Conservation (phyloP, 1,140 invertebrate genomes). For the Leptopilina boulardi region DNA sequence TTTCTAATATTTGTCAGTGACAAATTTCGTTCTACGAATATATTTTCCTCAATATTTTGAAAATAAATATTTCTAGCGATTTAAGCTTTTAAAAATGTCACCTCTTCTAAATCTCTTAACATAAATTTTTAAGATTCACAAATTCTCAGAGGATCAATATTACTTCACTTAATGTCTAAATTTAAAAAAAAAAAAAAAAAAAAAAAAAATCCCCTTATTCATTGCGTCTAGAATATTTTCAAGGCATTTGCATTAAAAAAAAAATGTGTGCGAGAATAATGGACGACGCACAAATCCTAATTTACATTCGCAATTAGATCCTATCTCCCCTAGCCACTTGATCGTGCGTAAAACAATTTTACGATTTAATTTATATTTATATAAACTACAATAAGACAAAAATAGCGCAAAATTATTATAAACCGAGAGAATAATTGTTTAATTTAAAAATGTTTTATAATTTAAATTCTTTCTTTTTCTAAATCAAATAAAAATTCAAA, state of each 20-base stretch:
- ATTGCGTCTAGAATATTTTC: neutral
- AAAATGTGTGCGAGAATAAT: neutral
- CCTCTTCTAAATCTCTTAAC: too few relatives aligned
- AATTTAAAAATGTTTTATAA: neutral
- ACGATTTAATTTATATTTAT: constrained; percentile 12
- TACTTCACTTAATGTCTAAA: too few relatives aligned
- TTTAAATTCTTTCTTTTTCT: too few relatives aligned
- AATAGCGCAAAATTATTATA: neutral
- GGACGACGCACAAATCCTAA: neutral
- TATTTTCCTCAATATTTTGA: too few relatives aligned
- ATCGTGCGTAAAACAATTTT: neutral
- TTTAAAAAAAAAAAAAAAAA: too few relatives aligned
- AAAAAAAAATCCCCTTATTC: neutral
- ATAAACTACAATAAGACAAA: neutral
- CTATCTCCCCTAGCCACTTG: neutral
- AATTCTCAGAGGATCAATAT: too few relatives aligned
- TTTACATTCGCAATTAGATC: neutral
- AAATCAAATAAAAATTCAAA: too few relatives aligned
- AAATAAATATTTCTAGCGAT: too few relatives aligned
- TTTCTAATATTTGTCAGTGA: too few relatives aligned
- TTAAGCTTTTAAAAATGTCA: too few relatives aligned
- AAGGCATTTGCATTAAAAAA: neutral
- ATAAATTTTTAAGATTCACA: too few relatives aligned
- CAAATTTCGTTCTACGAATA: too few relatives aligned
- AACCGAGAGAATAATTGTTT: neutral